A percentile compares a stretch with the other conserved stretches of the same genome.
Conservation (phyloP, 2,888 invertebrate species). For the Muschampia plurimacula region DNA sequence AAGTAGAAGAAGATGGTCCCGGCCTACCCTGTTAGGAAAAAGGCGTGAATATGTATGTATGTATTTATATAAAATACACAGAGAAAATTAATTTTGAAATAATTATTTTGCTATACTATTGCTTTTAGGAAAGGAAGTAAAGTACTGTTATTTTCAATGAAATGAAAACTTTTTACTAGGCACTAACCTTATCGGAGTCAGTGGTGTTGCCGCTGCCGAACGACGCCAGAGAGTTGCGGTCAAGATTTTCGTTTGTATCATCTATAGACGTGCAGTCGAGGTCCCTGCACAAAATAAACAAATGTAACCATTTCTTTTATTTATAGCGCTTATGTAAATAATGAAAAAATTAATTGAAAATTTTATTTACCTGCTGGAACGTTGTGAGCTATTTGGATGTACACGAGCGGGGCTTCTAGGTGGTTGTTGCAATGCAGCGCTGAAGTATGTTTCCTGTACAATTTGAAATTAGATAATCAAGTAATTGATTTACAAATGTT, state of each 20-base stretch:
- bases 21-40: too few species aligned
- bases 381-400: slow-evolving; percentile 88
- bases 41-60: too few species aligned
- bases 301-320: background rate
- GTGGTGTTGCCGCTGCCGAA: slow-evolving; percentile 98
- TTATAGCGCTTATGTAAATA: too few species aligned
- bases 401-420: slow-evolving; percentile 94
- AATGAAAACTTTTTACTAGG: slow-evolving; percentile 33
- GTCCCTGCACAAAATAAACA: slow-evolving; percentile 86
- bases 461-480: background rate
- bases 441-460: slow-evolving; percentile 94
- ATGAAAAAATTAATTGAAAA: too few species aligned
- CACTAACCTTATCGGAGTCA: slow-evolving; percentile 96
- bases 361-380: slow-evolving; percentile 89
- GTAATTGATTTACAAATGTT: too few species aligned
- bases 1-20: too few species aligned
- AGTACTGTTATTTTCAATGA: background rate
- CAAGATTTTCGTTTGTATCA: slow-evolving; percentile 94
- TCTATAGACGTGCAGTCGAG: slow-evolving; percentile 94
- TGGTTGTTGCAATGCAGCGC: slow-evolving; percentile 90
- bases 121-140: background rate
- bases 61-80: too few species aligned
- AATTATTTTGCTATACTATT: too few species aligned
- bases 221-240: slow-evolving; percentile 95
- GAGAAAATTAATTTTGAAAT: background rate